Evolutionary conservation across 2,888 invertebrate species (phyloP), one percentile per base, ranked within the genome.

Genomic region (Dryocosmus kuriphilus): DNA sequence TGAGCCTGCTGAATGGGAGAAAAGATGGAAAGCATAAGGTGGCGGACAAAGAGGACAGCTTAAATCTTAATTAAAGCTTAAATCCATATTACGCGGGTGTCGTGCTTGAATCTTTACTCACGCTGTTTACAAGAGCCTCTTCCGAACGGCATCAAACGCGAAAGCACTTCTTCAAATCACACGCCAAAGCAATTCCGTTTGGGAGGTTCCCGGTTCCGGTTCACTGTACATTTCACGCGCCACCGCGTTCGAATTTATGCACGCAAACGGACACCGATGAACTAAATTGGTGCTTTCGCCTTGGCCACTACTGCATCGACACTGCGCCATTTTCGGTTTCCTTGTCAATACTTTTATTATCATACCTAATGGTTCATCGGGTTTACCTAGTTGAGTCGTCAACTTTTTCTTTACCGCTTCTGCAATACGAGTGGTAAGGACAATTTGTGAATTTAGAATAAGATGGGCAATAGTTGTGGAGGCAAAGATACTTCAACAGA

Each of bases 161-260:
- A 60, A 57, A 78, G 79, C 41, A 77, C 55, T 85, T 83, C 84
- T 83, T 83, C 81, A 81, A 84, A 85, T 82, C 77, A 78, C 32
- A 79, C 57, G 55, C 75, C 76, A 79, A 79, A 80, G 81, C 75
- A 84, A 71, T 77, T 65, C 35, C 62, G 41, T 75, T 51, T 67
- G 74, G 74, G 79, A 76, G 75, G 80, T 75, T 62, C 71, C 32
- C n/a, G 81, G 76, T 79, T 83, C 81, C 81, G 78, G 79, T 81
- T 81, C 81, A 79, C 79, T 81, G 82, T 82, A 79, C 82, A 82
- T 78, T 83, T 81, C 75, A 80, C 82, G 82, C 77, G 75, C 81
- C 82, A 75, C 35, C 80, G 62, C n/a, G 76, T 73, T 78, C 77
- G 75, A 79, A 79, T 83, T 83, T 83, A 81, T 82, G 77, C 81